phyloP scores from a whole-genome alignment of 2,113 vertebrate genomes.

The Rhagologus leucostigma region DNA sequence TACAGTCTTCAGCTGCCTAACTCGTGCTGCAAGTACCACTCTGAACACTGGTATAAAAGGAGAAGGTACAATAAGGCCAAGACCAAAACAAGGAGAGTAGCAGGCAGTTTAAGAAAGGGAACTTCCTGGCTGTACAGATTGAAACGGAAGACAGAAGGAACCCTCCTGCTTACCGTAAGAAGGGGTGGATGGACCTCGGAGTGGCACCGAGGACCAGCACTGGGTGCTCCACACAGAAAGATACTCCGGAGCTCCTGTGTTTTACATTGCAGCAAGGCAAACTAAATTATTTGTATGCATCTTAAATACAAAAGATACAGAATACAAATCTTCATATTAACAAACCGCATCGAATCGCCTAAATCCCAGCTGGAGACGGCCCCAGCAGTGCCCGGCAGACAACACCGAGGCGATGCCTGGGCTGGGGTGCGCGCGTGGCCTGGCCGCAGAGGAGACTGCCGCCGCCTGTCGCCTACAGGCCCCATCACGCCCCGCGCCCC shows the following conservation, averaged over 20 bases:
- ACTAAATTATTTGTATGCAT: neutral
- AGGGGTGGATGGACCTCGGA: neutral
- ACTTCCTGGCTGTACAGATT: neutral
- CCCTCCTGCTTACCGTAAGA: neutral
- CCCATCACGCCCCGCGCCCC: neutral
- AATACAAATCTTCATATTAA: too few species aligned
- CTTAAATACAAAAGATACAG: neutral
- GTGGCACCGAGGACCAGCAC: neutral
- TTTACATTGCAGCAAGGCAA: neutral
- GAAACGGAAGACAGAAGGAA: neutral
- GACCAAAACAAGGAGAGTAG: neutral
- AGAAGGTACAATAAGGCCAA: neutral
- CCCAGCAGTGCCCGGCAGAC: neutral
- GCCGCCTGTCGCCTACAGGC: neutral
- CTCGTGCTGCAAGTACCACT: neutral
- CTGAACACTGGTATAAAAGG: neutral
- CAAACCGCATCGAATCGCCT: neutral
- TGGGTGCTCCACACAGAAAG: accelerated
- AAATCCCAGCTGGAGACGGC: neutral
- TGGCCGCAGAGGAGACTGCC: accelerated
- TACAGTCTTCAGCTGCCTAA: neutral
- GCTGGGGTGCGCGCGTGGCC: accelerated
- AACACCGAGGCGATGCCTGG: accelerated
- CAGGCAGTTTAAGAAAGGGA: neutral
- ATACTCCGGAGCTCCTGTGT: neutral